These are phyloP conservation scores for Netelia melanura DNA, from an alignment of 2,888 invertebrate genomes.

Conservation along the genomic window DNA sequence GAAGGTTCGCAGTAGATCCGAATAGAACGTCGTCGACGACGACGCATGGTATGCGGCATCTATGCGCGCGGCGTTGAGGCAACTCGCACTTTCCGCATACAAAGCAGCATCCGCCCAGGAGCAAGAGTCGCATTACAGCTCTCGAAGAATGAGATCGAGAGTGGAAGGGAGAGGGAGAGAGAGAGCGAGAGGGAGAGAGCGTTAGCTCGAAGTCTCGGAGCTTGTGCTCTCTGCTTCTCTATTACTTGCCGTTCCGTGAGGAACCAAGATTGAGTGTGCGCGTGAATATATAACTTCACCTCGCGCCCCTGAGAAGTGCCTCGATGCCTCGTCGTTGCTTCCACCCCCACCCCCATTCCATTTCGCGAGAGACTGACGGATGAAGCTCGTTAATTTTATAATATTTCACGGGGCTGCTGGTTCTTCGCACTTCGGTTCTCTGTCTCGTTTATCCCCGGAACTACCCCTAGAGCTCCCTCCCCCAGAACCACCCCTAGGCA, in stretches of 20 bases:
- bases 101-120: conserved; percentile 58
- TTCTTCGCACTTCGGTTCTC: conserved; percentile 47
- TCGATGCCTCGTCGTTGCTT: conserved; percentile 76
- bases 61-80: conserved; percentile 66
- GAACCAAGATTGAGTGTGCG: conserved; percentile 77
- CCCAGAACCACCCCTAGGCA: conserved; percentile 12
- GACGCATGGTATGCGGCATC: conserved; percentile 58
- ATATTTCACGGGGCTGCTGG: conserved; percentile 73
- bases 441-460: conserved; percentile 46
- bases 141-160: conserved; percentile 40
- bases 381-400: conserved; percentile 81
- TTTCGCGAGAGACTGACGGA: conserved; percentile 74
- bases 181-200: conserved; percentile 6
- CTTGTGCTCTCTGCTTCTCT: conserved; percentile 35
- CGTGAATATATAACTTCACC: conserved; percentile 68
- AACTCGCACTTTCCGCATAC: conserved; percentile 67
- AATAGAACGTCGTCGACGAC: conserved; percentile 31
- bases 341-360: conserved; percentile 18
- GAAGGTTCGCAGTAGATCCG: conserved; percentile 36
- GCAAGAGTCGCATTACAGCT: conserved; percentile 35
- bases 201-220: conserved; percentile 35
- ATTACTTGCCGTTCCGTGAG: conserved; percentile 13
- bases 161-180: conserved; percentile 26
- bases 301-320: conserved; percentile 54
- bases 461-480: not conserved